Conservation (phyloP, 1,140 invertebrate species). For the Lysiphlebus fabarum region DNA sequence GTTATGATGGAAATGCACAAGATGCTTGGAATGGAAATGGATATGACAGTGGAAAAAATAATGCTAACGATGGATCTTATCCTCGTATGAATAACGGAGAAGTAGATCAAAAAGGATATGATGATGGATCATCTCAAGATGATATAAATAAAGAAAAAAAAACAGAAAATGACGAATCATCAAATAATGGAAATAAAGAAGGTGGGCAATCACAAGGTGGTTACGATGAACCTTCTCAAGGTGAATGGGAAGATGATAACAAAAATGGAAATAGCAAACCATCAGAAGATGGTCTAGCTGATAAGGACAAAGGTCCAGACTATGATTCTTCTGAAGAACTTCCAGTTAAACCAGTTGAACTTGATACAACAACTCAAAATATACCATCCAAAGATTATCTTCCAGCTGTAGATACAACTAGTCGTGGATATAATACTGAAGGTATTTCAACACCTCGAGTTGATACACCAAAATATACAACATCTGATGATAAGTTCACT, state of each 20-base stretch:
- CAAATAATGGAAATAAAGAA: background rate
- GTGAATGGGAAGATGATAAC: too few species aligned
- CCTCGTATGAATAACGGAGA: background rate
- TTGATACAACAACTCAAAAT: constrained; percentile 5
- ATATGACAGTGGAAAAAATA: constrained; percentile 7
- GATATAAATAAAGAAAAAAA: constrained; percentile 28
- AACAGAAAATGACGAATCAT: background rate
- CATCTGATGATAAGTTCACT: too few species aligned
- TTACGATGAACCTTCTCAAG: too few species aligned
- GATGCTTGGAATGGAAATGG: constrained; percentile 5
- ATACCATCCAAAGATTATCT: too few species aligned
- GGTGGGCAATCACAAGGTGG: background rate
- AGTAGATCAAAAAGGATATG: background rate
- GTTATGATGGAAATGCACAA: constrained; percentile 15
- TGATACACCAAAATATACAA: too few species aligned
- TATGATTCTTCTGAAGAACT: too few species aligned
- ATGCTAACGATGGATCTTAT: background rate
- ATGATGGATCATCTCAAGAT: background rate
- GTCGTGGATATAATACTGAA: background rate
- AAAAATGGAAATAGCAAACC: too few species aligned
- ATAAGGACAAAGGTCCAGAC: too few species aligned
- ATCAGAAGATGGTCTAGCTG: too few species aligned
- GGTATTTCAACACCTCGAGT: background rate
- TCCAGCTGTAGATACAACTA: background rate
- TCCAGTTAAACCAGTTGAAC: too few species aligned